Evolutionary conservation across 2,888 invertebrate genomes (phyloP).

Genomic region (Polydesmus complanatus): DNA sequence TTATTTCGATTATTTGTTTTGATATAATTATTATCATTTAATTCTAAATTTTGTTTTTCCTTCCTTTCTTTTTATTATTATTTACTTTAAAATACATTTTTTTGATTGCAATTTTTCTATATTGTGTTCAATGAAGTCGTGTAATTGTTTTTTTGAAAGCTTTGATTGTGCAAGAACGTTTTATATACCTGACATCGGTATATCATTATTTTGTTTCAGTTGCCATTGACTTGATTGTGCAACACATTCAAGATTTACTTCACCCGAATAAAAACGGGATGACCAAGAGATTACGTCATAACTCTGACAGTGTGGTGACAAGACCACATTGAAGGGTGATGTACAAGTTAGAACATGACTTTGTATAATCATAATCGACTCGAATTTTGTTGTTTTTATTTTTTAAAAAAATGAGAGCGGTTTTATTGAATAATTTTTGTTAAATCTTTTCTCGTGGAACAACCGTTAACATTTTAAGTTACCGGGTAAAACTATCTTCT

Average conservation of each 20-base stretch:
- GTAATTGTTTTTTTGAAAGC: neutral
- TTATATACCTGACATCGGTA: slow-evolving; percentile 4
- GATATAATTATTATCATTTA: neutral
- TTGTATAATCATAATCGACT: no score
- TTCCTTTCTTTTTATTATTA: no score
- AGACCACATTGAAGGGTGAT: slow-evolving; percentile 30
- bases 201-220: slow-evolving; percentile 55
- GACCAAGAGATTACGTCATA: slow-evolving; percentile 24
- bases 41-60: neutral
- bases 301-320: slow-evolving; percentile 31
- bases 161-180: neutral
- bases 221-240: slow-evolving; percentile 92
- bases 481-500: no score
- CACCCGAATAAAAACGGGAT: slow-evolving; percentile 22
- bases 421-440: no score
- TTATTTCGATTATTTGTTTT: neutral
- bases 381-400: no score
- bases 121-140: no score
- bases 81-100: no score
- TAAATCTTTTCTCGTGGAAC: no score
- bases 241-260: slow-evolving; percentile 86
- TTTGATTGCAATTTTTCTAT: no score
- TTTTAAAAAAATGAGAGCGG: no score
- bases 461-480: no score
- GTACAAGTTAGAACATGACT: no score